Conservation (phyloP, 2,888 invertebrate genomes). For the Ligdia adustata region DNA sequence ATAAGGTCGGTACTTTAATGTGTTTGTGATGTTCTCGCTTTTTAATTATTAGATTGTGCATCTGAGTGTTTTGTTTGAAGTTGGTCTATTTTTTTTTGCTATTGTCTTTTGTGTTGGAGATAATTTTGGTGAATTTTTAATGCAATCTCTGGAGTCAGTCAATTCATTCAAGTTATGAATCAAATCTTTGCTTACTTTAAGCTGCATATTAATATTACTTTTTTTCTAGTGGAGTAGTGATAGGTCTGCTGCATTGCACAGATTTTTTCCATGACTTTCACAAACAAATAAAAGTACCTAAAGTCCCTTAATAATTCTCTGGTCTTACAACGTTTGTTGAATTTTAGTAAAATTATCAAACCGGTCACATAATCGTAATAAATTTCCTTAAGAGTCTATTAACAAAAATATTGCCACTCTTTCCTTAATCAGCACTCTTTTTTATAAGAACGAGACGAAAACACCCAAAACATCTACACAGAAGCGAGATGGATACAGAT, state of each 20-base stretch:
- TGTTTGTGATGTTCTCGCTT: conserved; percentile 62
- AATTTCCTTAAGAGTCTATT: conserved; percentile 29
- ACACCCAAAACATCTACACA: conserved; percentile 35
- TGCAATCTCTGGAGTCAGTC: neutral
- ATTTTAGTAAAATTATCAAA: conserved; percentile 22
- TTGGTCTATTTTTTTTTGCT: conserved; percentile 4
- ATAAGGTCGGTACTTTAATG: conserved; percentile 62
- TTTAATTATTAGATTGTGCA: conserved; percentile 65
- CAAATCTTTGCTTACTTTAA: too few species aligned
- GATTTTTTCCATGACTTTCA: too few species aligned
- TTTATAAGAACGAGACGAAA: conserved; percentile 29
- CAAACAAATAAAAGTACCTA: too few species aligned
- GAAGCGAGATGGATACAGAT: conserved; percentile 45
- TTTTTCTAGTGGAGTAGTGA: too few species aligned
- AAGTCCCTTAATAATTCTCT: too few species aligned
- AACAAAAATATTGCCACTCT: conserved; percentile 33
- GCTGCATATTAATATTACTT: too few species aligned
- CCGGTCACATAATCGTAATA: conserved; percentile 35
- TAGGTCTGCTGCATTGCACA: too few species aligned
- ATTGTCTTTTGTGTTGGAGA: neutral
- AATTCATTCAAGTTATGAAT: too few species aligned
- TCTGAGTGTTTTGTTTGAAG: conserved; percentile 33
- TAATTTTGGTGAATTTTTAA: neutral
- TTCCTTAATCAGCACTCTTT: conserved; percentile 23
- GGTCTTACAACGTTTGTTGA: too few species aligned